These are phyloP conservation scores for Cydia strobilella DNA, from an alignment of 1,140 invertebrate species.

Conservation along the genomic window DNA sequence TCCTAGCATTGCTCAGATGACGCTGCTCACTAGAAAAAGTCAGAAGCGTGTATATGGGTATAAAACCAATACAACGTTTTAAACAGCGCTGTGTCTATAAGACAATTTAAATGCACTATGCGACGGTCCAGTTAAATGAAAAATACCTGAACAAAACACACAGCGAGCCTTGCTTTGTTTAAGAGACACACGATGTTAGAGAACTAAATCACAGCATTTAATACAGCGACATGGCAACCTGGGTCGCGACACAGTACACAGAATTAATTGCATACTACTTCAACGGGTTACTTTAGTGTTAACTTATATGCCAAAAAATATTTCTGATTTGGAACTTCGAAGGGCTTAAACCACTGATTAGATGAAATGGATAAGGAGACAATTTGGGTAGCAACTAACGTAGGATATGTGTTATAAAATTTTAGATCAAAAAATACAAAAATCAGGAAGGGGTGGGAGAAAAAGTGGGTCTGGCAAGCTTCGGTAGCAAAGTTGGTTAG, in stretches of 20 bases:
- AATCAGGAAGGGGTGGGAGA: too few relatives aligned
- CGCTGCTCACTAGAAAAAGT: background rate
- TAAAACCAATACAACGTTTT: background rate
- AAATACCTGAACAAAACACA: conserved; percentile 16
- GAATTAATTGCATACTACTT: background rate
- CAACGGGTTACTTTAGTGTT: background rate
- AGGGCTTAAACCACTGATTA: too few relatives aligned
- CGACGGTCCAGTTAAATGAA: conserved; percentile 19
- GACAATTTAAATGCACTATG: background rate
- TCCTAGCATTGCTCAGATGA: background rate
- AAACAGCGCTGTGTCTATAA: background rate
- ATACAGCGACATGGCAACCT: conserved; percentile 27
- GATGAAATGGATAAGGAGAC: too few relatives aligned
- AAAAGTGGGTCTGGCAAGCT: too few relatives aligned
- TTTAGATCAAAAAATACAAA: too few relatives aligned
- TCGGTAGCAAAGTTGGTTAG: too few relatives aligned
- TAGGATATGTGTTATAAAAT: too few relatives aligned
- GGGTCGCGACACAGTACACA: conserved; percentile 22
- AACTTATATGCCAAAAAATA: background rate
- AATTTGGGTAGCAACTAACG: too few relatives aligned
- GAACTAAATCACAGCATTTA: conserved; percentile 31
- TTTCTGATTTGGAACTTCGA: too few relatives aligned
- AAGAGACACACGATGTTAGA: conserved; percentile 25
- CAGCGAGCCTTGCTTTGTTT: conserved; percentile 19
- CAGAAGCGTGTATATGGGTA: background rate